Evolutionary conservation across 1,140 invertebrate genomes (phyloP), one percentile per base, ranked within the genome.

Genomic region (Drosophila trapezifrons): DNA sequence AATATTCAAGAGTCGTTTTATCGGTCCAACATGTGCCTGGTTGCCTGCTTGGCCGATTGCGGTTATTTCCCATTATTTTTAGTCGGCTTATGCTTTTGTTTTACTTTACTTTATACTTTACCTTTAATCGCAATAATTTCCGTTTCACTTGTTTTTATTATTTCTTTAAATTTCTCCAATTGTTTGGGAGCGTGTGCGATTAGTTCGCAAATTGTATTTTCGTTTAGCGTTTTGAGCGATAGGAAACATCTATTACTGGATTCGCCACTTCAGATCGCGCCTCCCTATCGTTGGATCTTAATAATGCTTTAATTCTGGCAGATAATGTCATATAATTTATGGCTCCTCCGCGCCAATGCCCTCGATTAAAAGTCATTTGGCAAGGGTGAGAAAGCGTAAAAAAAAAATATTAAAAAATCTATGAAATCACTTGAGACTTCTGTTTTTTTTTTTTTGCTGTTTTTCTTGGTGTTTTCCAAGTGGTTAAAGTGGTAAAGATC

Each of bases 281-380:
- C 29, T 37, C 3, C 35, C n/a, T 71, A 72, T 72, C 69, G 52
- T 5, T 5, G n/a, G 9, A 72, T 72, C 69, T 45, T 35, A 71
- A 71, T 71, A 72, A 35, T 8, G 20, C 37, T 37, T 47, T 71
- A 72, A 72, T 71, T 71, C 69, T 71, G 35, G 43, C 56, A 72
- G 69, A 71, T 72, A 71, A 71, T 72, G 65, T 42, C 69, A 49
- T 71, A 57, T 63, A 51, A 64, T 64, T 71, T 72, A 72, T 71
- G 54, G 63, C 40, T 37, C 17, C 32, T n/a, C 1, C 4, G 17
- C 6, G 37, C 60, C 1, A 6, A 27, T 20, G 52, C 35, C 66
- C 17, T 40, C 51, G 65, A 71, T 71, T 49, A 58, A 42, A 71
- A 58, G 35, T 42, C 65, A 40, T 67, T 62, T 29, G 12, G 40